These are phyloP conservation scores for Potamarius usumacintae DNA, from an alignment of 2,113 vertebrate genomes.

Conservation along the genomic window DNA sequence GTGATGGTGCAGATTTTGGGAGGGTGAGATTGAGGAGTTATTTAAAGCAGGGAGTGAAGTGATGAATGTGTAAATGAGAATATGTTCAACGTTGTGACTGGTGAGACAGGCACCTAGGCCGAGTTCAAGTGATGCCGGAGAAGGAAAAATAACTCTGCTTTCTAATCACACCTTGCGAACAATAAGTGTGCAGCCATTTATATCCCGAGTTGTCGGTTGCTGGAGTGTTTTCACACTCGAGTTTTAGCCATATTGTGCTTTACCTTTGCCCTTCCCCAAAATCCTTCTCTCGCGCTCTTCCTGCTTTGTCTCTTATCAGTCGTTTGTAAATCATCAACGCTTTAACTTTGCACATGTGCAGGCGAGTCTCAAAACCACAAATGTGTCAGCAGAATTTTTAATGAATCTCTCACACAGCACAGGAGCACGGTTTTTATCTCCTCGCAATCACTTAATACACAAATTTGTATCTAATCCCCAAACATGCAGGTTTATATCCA, in stretches of 20 bases:
- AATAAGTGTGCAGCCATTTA: background rate
- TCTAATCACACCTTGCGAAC: slow-evolving; percentile 8
- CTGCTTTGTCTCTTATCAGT: background rate
- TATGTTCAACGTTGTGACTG: slow-evolving; percentile 28
- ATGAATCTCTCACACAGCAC: slow-evolving; percentile 37
- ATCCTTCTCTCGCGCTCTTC: background rate
- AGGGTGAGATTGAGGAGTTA: slow-evolving; percentile 43
- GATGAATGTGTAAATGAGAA: slow-evolving; percentile 39
- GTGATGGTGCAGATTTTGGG: slow-evolving; percentile 25
- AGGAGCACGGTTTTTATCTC: background rate
- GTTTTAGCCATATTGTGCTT: background rate
- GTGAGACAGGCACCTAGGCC: slow-evolving; percentile 4
- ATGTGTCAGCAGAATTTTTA: slow-evolving; percentile 57
- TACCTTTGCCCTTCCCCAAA: background rate
- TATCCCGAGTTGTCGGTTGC: background rate
- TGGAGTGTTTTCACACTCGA: background rate
- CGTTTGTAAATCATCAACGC: slow-evolving; percentile 10
- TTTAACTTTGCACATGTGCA: slow-evolving; percentile 38
- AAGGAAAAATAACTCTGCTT: background rate
- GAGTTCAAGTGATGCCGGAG: background rate
- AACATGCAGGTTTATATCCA: background rate
- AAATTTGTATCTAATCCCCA: background rate
- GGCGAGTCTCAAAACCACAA: slow-evolving; percentile 13
- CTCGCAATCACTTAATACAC: background rate
- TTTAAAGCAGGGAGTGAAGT: slow-evolving; percentile 37